Conservation (phyloP, 2,113 vertebrate species). For the Cheilinus undulatus region DNA sequence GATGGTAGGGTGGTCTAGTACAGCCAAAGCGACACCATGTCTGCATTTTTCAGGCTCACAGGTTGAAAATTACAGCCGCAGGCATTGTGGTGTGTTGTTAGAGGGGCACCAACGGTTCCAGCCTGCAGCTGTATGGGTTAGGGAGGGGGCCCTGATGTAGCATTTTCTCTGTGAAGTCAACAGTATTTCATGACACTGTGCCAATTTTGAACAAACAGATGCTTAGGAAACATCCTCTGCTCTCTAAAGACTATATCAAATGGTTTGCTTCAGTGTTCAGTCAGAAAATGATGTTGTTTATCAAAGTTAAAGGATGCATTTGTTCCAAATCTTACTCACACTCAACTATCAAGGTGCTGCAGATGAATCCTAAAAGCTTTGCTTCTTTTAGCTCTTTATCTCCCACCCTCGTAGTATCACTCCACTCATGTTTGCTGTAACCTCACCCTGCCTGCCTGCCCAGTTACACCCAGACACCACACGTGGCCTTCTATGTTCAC, state of each 20-base stretch:
- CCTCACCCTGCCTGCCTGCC: conserved; percentile 54
- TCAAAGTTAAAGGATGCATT: too few species aligned
- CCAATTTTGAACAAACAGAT: neutral
- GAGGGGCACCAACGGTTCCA: conserved; percentile 56
- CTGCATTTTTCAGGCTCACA: neutral
- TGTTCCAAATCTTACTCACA: too few species aligned
- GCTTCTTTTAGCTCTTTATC: conserved; percentile 41
- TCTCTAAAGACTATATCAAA: too few species aligned
- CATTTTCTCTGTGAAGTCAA: conserved; percentile 58
- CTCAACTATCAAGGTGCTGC: too few species aligned
- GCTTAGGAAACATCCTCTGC: too few species aligned
- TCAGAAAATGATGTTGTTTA: neutral
- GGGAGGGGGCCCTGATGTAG: conserved; percentile 40
- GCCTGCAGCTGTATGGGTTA: conserved; percentile 62
- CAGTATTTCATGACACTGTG: conserved; percentile 29
- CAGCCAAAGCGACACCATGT: neutral
- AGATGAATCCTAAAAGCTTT: conserved; percentile 1
- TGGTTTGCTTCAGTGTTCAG: too few species aligned
- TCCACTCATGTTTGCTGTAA: conserved; percentile 18
- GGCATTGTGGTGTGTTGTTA: conserved; percentile 5
- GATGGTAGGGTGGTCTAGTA: too few species aligned
- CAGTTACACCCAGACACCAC: conserved; percentile 45
- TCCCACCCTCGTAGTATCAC: conserved; percentile 24
- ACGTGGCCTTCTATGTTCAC: conserved; percentile 15
- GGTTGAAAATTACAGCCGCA: conserved; percentile 10